phyloP scores from a whole-genome alignment of 2,888 invertebrate species.

The Abrostola triplasia region DNA sequence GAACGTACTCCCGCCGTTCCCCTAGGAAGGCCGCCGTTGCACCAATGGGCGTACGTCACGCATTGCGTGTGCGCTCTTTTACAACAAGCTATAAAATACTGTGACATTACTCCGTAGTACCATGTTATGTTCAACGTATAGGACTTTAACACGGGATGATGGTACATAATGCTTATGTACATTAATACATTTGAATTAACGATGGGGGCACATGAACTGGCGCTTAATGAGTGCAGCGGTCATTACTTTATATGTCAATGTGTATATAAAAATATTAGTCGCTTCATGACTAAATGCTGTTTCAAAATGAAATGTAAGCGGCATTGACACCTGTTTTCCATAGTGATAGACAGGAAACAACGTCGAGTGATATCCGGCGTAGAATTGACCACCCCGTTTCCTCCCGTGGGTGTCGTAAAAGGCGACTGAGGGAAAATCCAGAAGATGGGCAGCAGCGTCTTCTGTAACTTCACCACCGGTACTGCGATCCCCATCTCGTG shows the following conservation, averaged over 20 bases:
- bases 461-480: no score
- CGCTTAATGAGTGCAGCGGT: conserved; percentile 23
- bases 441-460: no score
- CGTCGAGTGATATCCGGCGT: no score
- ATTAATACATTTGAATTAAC: conserved; percentile 35
- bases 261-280: not conserved
- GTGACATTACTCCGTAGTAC: conserved; percentile 39
- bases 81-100: conserved; percentile 32
- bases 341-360: no score
- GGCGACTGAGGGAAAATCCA: no score
- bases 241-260: conserved; percentile 6
- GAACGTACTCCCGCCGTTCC: conserved; percentile 36
- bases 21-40: conserved; percentile 34
- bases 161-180: conserved; percentile 29
- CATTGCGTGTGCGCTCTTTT: conserved; percentile 49
- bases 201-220: conserved; percentile 25
- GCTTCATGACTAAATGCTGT: not conserved
- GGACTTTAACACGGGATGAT: conserved; percentile 45
- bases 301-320: not conserved
- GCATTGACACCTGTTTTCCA: no score
- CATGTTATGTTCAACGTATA: conserved; percentile 19
- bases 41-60: conserved; percentile 39
- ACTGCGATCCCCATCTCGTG: no score
- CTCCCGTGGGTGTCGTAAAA: no score
- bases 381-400: no score